Evolutionary conservation across 2,888 invertebrate genomes (phyloP).

Genomic region (Synergus itoensis): DNA sequence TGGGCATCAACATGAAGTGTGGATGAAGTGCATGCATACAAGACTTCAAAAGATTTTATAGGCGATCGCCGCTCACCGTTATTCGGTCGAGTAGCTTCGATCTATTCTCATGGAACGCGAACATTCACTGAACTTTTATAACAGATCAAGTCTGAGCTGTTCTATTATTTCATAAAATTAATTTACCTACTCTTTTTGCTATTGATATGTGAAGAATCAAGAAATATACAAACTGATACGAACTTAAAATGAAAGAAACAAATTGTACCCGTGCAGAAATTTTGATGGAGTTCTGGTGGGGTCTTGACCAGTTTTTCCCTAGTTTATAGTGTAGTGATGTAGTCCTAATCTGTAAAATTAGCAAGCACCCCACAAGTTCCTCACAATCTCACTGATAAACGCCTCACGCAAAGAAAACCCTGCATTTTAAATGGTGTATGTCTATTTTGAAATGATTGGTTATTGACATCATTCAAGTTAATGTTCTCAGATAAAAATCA

Average conservation of each 20-base stretch:
- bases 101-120: conserved; percentile 11
- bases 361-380: too few relatives aligned
- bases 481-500: background rate
- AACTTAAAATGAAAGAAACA: too few relatives aligned
- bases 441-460: background rate
- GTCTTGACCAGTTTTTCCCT: too few relatives aligned
- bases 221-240: too few relatives aligned
- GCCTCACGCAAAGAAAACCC: too few relatives aligned
- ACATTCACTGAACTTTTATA: conserved; percentile 6
- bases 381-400: too few relatives aligned
- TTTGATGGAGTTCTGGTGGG: too few relatives aligned
- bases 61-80: conserved; percentile 14
- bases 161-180: background rate
- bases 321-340: too few relatives aligned
- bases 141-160: background rate
- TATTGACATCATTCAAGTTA: background rate
- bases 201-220: too few relatives aligned
- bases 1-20: background rate
- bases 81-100: conserved; percentile 7
- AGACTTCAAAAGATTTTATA: conserved; percentile 25
- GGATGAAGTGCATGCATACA: conserved; percentile 5
- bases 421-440: background rate
- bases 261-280: too few relatives aligned
- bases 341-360: too few relatives aligned
- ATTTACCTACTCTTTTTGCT: too few relatives aligned